Percentiles rank a stretch among this genome's conserved stretches.
These are phyloP conservation scores for Onchidella celtica DNA, from an alignment of 2,888 invertebrate species.

Conservation along the genomic window DNA sequence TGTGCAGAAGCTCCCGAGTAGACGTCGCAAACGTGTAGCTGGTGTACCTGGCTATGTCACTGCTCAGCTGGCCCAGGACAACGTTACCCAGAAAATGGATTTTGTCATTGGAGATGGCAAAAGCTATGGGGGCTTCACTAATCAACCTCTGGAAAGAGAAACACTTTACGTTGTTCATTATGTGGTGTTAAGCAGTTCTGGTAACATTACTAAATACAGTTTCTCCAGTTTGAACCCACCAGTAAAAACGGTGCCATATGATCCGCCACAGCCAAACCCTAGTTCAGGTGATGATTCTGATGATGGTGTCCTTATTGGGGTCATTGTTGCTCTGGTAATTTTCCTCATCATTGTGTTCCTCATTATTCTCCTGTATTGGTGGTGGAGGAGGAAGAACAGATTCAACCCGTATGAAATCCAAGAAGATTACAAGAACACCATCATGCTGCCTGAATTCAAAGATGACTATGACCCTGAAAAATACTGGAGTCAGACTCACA, in stretches of 20 bases:
- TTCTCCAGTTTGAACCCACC: slow-evolving; percentile 82
- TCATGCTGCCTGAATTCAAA: slow-evolving; percentile 55
- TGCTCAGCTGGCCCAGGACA: slow-evolving; percentile 87
- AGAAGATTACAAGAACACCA: slow-evolving; percentile 56
- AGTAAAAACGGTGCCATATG: slow-evolving; percentile 42
- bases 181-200: slow-evolving; percentile 87
- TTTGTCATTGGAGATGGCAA: slow-evolving; percentile 90
- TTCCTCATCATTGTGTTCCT: slow-evolving; percentile 63
- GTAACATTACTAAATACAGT: slow-evolving; percentile 85
- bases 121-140: slow-evolving; percentile 88
- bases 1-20: slow-evolving; percentile 83
- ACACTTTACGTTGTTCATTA: slow-evolving; percentile 85
- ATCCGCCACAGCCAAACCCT: slow-evolving; percentile 1
- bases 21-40: slow-evolving; percentile 79
- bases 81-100: slow-evolving; percentile 82
- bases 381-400: slow-evolving; percentile 52
- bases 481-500: slow-evolving; percentile 69
- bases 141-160: slow-evolving; percentile 86
- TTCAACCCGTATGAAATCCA: slow-evolving; percentile 36
- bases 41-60: slow-evolving; percentile 81
- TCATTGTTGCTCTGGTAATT: slow-evolving; percentile 54
- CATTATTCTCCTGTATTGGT: slow-evolving; percentile 63
- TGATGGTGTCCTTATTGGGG: slow-evolving; percentile 49
- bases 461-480: slow-evolving; percentile 67
- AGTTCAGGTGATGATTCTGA: not conserved